Evolutionary conservation across 2,797 vertebrate species (phyloP), one percentile per base, ranked within the genome.

Genomic region (Thamnophis elegans): DNA sequence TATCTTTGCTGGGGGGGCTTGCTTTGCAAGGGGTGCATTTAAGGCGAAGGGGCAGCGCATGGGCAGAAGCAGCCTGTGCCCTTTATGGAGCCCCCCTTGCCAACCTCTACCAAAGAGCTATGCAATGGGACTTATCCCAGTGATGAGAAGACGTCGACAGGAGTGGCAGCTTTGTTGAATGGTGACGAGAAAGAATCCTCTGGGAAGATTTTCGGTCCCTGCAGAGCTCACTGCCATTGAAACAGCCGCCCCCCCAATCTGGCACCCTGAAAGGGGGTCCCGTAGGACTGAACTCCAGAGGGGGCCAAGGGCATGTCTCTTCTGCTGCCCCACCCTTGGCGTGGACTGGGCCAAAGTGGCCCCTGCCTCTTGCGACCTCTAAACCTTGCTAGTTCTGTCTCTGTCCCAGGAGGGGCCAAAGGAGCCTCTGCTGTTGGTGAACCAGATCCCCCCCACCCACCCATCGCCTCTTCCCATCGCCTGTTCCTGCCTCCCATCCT

Each of bases 341-440:
- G 91, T 93, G 94, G 90, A 89, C 95, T 93, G 93, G 94, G 95
- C 95, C 95, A 92, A 93, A 88, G 88, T 47, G n/a, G 59, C 94
- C 62, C 95, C 93, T 96, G 62, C 94, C 93, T 95, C 91, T 53
- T 0, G 65, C 93, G 96, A 95, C 93, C 94, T 95, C 88, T 95
- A 94, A 95, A 93, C 95, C 95, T 90, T 47, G 94, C 92, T 89
- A 94, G 90, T 93, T 94, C 91, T 3, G n/a, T 91, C 93, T 94
- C 93, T 95, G 53, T 11, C 94, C 93, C 87, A 53, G 93, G 94
- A 78, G 93, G 93, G 93, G 28, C 56, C 94, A 95, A 94, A 92
- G 93, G 73, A 90, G 65, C 91, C 94, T 95, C 95, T 51, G 90
- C 93, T 94, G 89, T 95, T 96, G 94, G 88, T 87, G 55, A 94